These are phyloP conservation scores for Calephelis virginiensis DNA, from an alignment of 1,140 invertebrate genomes.

Conservation along the genomic window DNA sequence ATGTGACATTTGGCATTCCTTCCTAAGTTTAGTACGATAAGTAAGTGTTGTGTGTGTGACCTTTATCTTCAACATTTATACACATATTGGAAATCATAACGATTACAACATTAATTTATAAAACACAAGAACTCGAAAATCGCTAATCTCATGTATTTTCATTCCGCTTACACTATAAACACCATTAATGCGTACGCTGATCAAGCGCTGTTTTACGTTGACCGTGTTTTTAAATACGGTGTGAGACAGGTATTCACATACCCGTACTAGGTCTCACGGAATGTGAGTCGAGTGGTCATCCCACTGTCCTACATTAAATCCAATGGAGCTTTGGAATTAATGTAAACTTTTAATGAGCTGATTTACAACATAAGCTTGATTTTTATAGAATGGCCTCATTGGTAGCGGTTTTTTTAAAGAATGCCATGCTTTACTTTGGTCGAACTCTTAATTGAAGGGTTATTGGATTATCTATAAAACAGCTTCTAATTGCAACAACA, in stretches of 20 bases:
- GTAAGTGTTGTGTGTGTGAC: too few species aligned
- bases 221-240: conserved; percentile 27
- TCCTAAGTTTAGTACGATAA: too few species aligned
- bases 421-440: too few species aligned
- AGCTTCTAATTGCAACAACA: too few species aligned
- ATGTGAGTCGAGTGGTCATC: conserved; percentile 18
- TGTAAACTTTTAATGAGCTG: conserved; percentile 8
- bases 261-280: conserved; percentile 21
- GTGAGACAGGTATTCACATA: conserved; percentile 20
- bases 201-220: conserved; percentile 21
- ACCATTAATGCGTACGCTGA: conserved; percentile 6
- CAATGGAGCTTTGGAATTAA: background rate
- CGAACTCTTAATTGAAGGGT: too few species aligned
- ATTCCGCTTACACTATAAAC: background rate
- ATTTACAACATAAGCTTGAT: background rate
- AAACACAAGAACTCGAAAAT: background rate
- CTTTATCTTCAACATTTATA: too few species aligned
- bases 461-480: too few species aligned
- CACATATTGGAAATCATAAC: too few species aligned
- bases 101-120: too few species aligned
- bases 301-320: conserved; percentile 23
- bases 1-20: too few species aligned
- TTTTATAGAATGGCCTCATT: too few species aligned
- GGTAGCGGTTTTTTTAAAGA: too few species aligned
- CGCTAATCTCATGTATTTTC: background rate